Base-by-base conservation (phyloP, 2,888 invertebrate genomes). In the Argyresthia goedartella region DNA sequence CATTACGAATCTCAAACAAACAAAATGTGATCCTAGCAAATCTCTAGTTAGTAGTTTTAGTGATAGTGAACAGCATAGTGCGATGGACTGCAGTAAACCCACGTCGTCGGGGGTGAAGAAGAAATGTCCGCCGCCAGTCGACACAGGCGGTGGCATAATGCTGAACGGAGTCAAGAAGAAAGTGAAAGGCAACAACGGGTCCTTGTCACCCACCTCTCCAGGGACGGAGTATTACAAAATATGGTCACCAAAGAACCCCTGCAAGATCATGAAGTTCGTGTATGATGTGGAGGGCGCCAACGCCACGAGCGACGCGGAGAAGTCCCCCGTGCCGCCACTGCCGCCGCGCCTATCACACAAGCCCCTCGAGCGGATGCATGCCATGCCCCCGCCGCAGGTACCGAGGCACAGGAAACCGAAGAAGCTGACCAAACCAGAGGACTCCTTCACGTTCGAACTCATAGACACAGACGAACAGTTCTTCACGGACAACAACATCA, bases 401-500 rank as follows among this genome's bases (percentile, higher is more conserved):
- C 89, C 89, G 46, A 78, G 91, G 54, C 90, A 91, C 64, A 88
- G 91, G 63, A 92, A 92, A 75, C 91, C 91, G 57, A 91, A 91
- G 72, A 90, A 88, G 64, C 71, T 89, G 54, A 76, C 86, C 46
- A 87, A 88, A 57, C 91, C 91, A 44, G 93, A 94, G 70, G 95
- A 95, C 70, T 91, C 92, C 48, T 95, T 95, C 69, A 92, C 91
- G 59, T 95, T 95, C 71, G 95, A 95, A 73, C 89, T 95, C 54
- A 92, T 95, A 55, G 95, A 95, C 65, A 93, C 92, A 10, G 95
- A 95, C 66, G 95, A 95, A 67, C 88, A 88, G 57, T 86, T 82
- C 63, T 84, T 84, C 61, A 84, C 85, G 1, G 87, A 87, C 58
- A 86, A 84, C 59, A 81, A 84, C 57, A 85, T 85, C 54, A 74